These are phyloP conservation scores for Forbesichthys papilliferus DNA, from an alignment of 2,113 vertebrate genomes.

Conservation along the genomic window DNA sequence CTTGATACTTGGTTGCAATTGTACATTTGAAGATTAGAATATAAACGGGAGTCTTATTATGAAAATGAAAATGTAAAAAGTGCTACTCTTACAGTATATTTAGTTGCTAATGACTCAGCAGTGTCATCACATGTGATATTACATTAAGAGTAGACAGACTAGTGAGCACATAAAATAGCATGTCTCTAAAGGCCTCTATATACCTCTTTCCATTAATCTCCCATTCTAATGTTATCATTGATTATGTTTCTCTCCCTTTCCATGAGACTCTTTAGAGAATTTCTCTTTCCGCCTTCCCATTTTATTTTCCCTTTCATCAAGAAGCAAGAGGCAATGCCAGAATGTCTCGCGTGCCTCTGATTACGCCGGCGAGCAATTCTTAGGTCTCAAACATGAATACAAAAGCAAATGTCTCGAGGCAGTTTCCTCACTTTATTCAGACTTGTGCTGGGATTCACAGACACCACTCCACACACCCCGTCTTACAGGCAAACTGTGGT, in stretches of 20 bases:
- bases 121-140: too few relatives aligned
- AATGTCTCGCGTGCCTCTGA: neutral
- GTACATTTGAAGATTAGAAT: too few relatives aligned
- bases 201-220: slow-evolving; percentile 5
- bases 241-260: slow-evolving; percentile 4
- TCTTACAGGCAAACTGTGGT: neutral
- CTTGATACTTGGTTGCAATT: too few relatives aligned
- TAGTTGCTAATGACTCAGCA: too few relatives aligned
- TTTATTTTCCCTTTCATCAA: slow-evolving; percentile 4
- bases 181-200: neutral
- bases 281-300: neutral
- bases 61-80: too few relatives aligned
- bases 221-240: neutral
- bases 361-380: neutral
- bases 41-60: too few relatives aligned
- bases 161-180: neutral
- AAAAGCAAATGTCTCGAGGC: slow-evolving; percentile 39
- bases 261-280: neutral
- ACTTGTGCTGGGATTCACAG: slow-evolving; percentile 23
- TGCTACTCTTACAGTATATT: too few relatives aligned
- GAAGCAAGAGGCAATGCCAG: slow-evolving; percentile 16
- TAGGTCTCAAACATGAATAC: slow-evolving; percentile 25
- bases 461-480: neutral
- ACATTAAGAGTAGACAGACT: too few relatives aligned
- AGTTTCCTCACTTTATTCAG: slow-evolving; percentile 19